Evolutionary conservation across 2,113 vertebrate genomes (phyloP).

Genomic region (Vulpes ferrilata): DNA sequence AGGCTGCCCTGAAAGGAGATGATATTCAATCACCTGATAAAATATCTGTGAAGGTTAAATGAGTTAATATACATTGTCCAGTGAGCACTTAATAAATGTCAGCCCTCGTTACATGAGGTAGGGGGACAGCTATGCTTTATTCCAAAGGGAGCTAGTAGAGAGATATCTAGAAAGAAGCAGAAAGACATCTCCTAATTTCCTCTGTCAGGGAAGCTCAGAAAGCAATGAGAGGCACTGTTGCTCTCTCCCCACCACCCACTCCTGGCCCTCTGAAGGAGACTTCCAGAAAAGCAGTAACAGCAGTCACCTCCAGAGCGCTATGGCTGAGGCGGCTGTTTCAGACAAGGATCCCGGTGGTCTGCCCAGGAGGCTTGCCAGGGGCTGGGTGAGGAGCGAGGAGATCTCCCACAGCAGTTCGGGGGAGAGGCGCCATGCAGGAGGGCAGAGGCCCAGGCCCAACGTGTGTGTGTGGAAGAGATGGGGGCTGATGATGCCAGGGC

Average conservation of each 20-base stretch:
- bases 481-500: background rate
- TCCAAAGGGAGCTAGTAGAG: background rate
- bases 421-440: background rate
- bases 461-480: background rate
- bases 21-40: background rate
- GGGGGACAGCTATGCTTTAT: background rate
- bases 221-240: background rate
- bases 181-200: background rate
- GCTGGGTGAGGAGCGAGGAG: background rate
- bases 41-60: background rate
- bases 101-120: background rate
- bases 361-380: background rate
- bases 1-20: background rate
- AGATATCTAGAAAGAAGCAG: background rate
- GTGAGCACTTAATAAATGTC: background rate
- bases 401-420: background rate
- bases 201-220: background rate
- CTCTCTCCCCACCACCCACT: background rate
- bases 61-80: background rate
- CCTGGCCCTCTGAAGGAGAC: background rate
- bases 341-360: fast-evolving
- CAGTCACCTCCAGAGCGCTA: background rate
- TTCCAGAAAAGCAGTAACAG: background rate
- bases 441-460: background rate
- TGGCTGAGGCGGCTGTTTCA: background rate